Evolutionary conservation across 1,140 invertebrate species (phyloP).

Genomic region (Formica exsecta): DNA sequence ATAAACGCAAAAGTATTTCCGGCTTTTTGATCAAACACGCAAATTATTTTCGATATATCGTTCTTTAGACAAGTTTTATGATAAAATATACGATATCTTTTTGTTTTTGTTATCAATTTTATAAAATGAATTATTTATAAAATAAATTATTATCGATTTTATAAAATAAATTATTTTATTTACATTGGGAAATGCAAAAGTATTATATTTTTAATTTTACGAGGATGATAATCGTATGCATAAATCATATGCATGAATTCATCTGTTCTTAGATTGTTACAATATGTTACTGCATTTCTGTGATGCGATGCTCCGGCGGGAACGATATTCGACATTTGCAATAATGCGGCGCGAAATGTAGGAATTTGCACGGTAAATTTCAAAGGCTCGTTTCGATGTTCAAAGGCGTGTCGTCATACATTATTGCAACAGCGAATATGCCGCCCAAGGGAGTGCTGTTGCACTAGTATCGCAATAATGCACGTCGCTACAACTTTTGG

Average conservation of each 20-base stretch:
- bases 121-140: background rate
- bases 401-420: conserved; percentile 58
- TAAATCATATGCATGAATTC: background rate
- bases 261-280: background rate
- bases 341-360: conserved; percentile 57
- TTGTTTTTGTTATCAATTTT: background rate
- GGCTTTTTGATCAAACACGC: background rate
- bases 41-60: too few species aligned
- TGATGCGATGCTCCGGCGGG: conserved; percentile 1
- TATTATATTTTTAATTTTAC: too few species aligned
- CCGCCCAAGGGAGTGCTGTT: conserved; percentile 49
- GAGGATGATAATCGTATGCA: too few species aligned
- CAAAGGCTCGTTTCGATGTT: conserved; percentile 58
- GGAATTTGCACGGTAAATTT: conserved; percentile 60
- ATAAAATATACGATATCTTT: background rate
- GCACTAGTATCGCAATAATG: conserved; percentile 56
- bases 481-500: conserved; percentile 53
- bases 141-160: background rate
- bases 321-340: conserved; percentile 50
- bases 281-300: background rate
- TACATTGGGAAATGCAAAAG: too few species aligned
- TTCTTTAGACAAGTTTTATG: background rate
- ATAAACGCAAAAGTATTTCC: background rate
- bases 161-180: background rate
- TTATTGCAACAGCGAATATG: conserved; percentile 58